Percentiles rank a stretch among this genome's conserved stretches.
Conservation (phyloP, 30 jellyfish, hydroid and myxozoan species). For the Hydractinia echinata region DNA sequence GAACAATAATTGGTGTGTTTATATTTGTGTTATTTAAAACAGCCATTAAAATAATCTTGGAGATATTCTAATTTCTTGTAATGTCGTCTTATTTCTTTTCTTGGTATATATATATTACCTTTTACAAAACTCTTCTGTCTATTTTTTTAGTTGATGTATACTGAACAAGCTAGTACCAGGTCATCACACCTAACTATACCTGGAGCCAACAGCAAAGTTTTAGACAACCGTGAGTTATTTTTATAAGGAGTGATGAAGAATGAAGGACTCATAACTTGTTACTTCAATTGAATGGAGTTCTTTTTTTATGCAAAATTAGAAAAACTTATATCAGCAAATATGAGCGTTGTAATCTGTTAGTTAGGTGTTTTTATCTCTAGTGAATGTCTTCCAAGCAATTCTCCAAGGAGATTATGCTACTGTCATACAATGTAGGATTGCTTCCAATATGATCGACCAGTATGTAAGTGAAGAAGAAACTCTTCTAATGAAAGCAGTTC, state of each 20-base stretch:
- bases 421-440: constrained; percentile 18
- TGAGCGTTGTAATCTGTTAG: too few relatives aligned
- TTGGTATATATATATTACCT: too few relatives aligned
- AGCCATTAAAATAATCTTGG: too few relatives aligned
- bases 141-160: background rate
- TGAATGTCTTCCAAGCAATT: constrained; percentile 18
- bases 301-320: background rate
- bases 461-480: constrained; percentile 29
- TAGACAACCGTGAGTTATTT: constrained; percentile 7
- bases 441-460: background rate
- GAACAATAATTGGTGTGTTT: too few relatives aligned
- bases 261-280: background rate
- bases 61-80: too few relatives aligned
- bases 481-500: constrained; percentile 35
- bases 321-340: background rate
- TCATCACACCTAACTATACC: background rate
- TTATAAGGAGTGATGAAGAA: too few relatives aligned
- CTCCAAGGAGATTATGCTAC: background rate
- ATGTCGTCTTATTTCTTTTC: too few relatives aligned
- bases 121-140: too few relatives aligned
- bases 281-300: background rate
- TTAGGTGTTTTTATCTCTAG: background rate
- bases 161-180: background rate
- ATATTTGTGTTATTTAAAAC: too few relatives aligned
- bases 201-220: constrained; percentile 2